Conservation (phyloP, 2,797 vertebrate species). For the Setipinna tenuifilis region DNA sequence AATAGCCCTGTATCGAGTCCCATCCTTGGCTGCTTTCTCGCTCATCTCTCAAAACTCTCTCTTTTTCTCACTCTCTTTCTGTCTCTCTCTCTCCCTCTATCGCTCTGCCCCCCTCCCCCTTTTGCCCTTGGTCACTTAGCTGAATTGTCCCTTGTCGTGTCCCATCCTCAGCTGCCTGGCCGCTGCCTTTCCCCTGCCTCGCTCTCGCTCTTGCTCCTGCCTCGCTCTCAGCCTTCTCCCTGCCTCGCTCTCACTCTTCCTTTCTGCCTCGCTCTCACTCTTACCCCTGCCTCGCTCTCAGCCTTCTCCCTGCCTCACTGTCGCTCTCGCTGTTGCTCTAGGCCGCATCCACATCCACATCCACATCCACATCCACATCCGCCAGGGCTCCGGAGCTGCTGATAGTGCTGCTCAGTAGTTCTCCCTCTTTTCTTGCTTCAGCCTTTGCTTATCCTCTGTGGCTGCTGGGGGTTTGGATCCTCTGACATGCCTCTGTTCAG, state of each 20-base stretch:
- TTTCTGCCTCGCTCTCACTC: too few relatives aligned
- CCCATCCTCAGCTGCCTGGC: too few relatives aligned
- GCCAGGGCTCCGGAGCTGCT: not conserved
- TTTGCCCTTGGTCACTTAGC: too few relatives aligned
- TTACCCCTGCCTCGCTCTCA: too few relatives aligned
- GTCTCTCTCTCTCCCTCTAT: not conserved
- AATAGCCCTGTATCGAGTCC: not conserved
- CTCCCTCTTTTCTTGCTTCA: not conserved
- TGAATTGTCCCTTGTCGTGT: too few relatives aligned
- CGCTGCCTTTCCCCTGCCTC: too few relatives aligned
- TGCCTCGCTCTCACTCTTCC: too few relatives aligned
- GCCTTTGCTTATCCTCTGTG: not conserved
- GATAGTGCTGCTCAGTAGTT: not conserved
- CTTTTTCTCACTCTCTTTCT: too few relatives aligned
- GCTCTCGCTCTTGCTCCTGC: too few relatives aligned
- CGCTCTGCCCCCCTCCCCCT: not conserved
- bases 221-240: too few relatives aligned
- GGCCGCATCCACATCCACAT: too few relatives aligned
- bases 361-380: not conserved
- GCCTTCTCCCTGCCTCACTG: too few relatives aligned
- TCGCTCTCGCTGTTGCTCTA: not conserved
- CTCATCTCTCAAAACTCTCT: constrained; percentile 23
- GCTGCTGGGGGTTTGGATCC: constrained; percentile 24
- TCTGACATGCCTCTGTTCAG: not conserved
- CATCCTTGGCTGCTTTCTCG: not conserved